These are phyloP conservation scores for Holothuria leucospilota DNA, from an alignment of 53 echinoderm and acorn worm species.

Conservation along the genomic window DNA sequence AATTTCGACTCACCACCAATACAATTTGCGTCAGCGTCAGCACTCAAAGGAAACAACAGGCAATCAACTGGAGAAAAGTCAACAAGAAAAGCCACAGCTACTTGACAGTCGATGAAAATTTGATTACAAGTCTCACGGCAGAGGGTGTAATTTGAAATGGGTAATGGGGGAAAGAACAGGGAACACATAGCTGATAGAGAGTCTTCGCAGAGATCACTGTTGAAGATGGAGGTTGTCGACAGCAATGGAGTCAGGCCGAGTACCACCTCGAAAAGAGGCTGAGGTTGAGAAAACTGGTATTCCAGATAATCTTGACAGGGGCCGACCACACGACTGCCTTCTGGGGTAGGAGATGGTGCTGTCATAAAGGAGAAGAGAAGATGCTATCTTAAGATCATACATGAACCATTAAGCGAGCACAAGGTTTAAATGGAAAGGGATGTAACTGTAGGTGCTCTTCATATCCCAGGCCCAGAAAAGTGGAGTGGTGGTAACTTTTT, in stretches of 20 bases:
- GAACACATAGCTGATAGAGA: neutral
- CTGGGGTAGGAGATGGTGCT: neutral
- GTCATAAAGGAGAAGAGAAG: no score
- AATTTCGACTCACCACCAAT: neutral
- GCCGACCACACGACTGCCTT: neutral
- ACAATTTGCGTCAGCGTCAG: neutral
- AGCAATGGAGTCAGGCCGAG: neutral
- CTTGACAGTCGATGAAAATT: neutral
- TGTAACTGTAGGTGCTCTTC: no score
- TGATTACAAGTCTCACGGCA: conserved; percentile 7
- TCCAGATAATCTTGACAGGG: neutral
- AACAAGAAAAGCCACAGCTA: neutral
- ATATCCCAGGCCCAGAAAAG: no score
- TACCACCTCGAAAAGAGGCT: conserved; percentile 1
- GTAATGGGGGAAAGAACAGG: conserved; percentile 1
- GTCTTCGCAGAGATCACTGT: neutral
- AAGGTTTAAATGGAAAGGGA: no score
- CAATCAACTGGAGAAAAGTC: neutral
- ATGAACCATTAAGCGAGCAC: no score
- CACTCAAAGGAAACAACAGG: neutral
- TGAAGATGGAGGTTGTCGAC: neutral
- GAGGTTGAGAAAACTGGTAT: neutral
- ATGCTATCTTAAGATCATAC: no score
- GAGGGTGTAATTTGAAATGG: neutral
- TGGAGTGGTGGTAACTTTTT: no score